These are phyloP conservation scores for Rhynchonycteris naso DNA, from an alignment of 2,797 vertebrate species.

Conservation along the genomic window DNA sequence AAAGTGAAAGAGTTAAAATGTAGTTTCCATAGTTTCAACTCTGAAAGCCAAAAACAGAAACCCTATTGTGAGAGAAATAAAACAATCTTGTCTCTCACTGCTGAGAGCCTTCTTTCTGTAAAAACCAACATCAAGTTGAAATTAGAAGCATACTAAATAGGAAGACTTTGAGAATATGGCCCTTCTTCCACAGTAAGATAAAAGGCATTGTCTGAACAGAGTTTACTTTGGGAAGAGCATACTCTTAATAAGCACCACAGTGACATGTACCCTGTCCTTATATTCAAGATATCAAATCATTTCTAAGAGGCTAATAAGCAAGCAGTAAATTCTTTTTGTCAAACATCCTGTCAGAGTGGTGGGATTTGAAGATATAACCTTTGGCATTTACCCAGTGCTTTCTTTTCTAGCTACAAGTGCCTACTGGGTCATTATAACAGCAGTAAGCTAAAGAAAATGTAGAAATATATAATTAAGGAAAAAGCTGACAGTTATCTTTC, in stretches of 20 bases:
- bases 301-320: neutral
- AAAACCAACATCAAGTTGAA: constrained; percentile 12
- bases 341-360: neutral
- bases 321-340: neutral
- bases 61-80: neutral
- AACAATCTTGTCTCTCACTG: neutral
- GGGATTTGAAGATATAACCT: constrained; percentile 17
- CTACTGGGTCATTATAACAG: constrained; percentile 59
- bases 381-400: constrained; percentile 29
- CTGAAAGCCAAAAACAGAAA: neutral
- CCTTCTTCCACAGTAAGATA: neutral
- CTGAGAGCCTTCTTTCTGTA: neutral
- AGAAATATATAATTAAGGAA: constrained; percentile 65
- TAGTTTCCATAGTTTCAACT: neutral
- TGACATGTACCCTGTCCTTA: neutral
- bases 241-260: neutral
- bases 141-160: neutral
- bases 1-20: neutral
- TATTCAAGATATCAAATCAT: neutral
- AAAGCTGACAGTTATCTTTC: constrained; percentile 72
- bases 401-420: constrained; percentile 15
- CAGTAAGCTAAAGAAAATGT: constrained; percentile 53
- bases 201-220: neutral
- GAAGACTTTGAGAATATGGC: neutral
- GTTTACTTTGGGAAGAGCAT: neutral